These are phyloP conservation scores for Dromius quadrimaculatus DNA, from an alignment of 2,888 invertebrate genomes.

Conservation along the genomic window DNA sequence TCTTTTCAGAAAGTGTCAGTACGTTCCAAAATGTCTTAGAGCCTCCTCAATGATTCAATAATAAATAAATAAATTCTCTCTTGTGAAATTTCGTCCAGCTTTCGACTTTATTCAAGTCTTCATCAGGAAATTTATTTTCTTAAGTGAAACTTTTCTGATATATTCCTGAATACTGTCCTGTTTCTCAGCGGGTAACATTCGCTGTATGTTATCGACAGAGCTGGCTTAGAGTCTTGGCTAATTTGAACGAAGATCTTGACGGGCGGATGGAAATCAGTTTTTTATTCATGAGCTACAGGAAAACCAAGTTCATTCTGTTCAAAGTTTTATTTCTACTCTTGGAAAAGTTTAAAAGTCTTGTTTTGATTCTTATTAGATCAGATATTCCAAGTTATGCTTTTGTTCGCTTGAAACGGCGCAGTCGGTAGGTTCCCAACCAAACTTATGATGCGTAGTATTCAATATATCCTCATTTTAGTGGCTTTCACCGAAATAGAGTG, in stretches of 20 bases:
- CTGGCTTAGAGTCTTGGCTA: slow-evolving; percentile 30
- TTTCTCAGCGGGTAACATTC: background rate
- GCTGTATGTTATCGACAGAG: slow-evolving; percentile 29
- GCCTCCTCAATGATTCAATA: too few relatives aligned
- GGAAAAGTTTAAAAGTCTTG: slow-evolving; percentile 15
- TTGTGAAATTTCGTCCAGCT: too few relatives aligned
- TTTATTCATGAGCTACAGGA: slow-evolving; percentile 41
- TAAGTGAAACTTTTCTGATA: too few relatives aligned
- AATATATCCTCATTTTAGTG: too few relatives aligned
- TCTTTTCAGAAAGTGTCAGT: too few relatives aligned
- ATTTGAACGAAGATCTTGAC: slow-evolving; percentile 21
- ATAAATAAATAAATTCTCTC: too few relatives aligned
- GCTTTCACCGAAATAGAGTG: background rate
- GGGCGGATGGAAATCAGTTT: slow-evolving; percentile 41
- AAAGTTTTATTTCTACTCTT: slow-evolving; percentile 27
- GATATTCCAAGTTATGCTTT: background rate
- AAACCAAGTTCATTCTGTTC: background rate
- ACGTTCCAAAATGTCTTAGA: too few relatives aligned
- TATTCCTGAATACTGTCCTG: background rate
- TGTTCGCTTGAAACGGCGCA: background rate
- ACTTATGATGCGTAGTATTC: too few relatives aligned
- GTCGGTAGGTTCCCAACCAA: too few relatives aligned
- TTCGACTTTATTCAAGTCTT: too few relatives aligned
- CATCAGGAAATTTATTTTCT: too few relatives aligned
- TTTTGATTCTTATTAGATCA: slow-evolving; percentile 30